Conservation (phyloP, 2,113 vertebrate species). For the Myiagra hebetior region DNA sequence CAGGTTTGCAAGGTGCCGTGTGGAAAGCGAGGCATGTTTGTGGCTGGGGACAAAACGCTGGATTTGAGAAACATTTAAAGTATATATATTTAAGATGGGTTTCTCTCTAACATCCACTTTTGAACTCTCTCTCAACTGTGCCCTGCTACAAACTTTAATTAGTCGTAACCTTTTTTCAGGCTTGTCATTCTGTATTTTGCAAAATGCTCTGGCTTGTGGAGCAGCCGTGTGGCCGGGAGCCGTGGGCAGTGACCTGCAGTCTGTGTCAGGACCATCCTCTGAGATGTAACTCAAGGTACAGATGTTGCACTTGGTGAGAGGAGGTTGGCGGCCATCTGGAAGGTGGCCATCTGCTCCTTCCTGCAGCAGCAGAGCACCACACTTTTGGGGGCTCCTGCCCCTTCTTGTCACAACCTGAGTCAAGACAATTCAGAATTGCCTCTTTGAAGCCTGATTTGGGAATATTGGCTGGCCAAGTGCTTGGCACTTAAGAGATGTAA, state of each 20-base stretch:
- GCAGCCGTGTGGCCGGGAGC: not conserved
- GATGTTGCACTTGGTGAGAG: not conserved
- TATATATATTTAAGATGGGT: not conserved
- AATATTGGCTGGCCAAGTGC: not conserved
- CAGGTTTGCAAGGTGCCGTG: not conserved
- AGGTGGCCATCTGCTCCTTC: conserved; percentile 13
- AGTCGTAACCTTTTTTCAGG: not conserved
- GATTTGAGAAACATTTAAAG: not conserved
- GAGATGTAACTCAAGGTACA: not conserved
- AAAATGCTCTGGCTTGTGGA: not conserved
- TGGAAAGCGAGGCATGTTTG: not conserved
- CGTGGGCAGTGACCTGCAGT: not conserved
- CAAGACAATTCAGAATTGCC: not conserved
- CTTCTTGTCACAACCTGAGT: conserved; percentile 8
- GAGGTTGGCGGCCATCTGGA: conserved; percentile 18
- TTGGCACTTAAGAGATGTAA: not conserved
- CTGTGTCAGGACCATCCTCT: not conserved
- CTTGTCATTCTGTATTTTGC: conserved; percentile 29
- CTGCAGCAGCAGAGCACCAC: not conserved
- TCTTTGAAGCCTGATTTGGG: not conserved
- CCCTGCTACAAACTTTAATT: not conserved
- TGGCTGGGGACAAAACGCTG: not conserved
- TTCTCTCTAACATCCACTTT: not conserved
- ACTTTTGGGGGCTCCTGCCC: not conserved
- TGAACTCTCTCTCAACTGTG: not conserved